Percentiles rank a stretch among this genome's conserved stretches.
phyloP scores from a whole-genome alignment of 2,888 invertebrate genomes.

The Ligdia adustata region DNA sequence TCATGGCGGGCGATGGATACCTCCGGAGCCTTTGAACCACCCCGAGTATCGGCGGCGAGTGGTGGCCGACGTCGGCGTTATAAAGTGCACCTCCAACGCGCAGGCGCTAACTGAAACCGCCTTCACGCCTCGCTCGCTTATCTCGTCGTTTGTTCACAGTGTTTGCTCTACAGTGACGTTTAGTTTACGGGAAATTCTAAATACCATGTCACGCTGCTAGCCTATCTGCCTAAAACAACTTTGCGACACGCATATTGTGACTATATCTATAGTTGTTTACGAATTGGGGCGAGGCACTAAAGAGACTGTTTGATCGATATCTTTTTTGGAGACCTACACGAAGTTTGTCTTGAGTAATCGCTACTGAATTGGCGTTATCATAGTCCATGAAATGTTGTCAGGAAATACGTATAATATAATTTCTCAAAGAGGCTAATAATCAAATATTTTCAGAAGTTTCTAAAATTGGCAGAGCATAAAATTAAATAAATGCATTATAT shows the following conservation, averaged over 20 bases:
- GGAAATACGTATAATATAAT: slow-evolving; percentile 1
- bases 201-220: slow-evolving; percentile 38
- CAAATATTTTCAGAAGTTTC: neutral
- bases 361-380: slow-evolving; percentile 5
- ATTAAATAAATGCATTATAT: too few species aligned
- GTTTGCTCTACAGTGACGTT: slow-evolving; percentile 65
- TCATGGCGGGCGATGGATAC: slow-evolving; percentile 53
- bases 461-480: too few species aligned
- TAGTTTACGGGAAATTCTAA: slow-evolving; percentile 49
- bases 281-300: slow-evolving; percentile 16
- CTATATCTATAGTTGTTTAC: slow-evolving; percentile 24
- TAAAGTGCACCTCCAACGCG: slow-evolving; percentile 56
- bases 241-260: slow-evolving; percentile 17
- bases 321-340: slow-evolving; percentile 11
- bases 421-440: neutral
- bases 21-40: slow-evolving; percentile 18
- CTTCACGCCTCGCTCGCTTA: slow-evolving; percentile 55
- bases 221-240: slow-evolving; percentile 22
- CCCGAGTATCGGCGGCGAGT: slow-evolving; percentile 35
- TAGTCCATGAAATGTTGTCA: slow-evolving; percentile 1
- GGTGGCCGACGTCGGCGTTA: slow-evolving; percentile 50
- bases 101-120: slow-evolving; percentile 70
- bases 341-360: slow-evolving; percentile 11
- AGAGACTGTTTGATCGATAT: slow-evolving; percentile 22
- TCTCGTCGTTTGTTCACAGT: slow-evolving; percentile 59